Conservation (phyloP, 2,797 vertebrate species). For the Setipinna tenuifilis region DNA sequence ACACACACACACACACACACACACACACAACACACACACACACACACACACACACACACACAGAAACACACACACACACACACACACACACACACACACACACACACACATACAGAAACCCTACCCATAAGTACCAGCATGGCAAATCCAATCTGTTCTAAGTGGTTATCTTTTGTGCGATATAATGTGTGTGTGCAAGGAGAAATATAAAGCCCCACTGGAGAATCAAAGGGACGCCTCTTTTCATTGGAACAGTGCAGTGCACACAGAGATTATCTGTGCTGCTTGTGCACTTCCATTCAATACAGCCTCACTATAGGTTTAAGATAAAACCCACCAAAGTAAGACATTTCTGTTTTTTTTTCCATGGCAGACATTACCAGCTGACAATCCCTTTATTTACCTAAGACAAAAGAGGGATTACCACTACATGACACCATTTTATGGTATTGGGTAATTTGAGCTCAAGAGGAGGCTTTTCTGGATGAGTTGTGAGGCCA, state of each 20-base stretch:
- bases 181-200: slow-evolving; percentile 34
- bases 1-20: neutral
- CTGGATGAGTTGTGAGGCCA: neutral
- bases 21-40: neutral
- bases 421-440: slow-evolving; percentile 34
- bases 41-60: no score
- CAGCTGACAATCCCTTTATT: slow-evolving; percentile 45
- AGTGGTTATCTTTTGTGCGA: slow-evolving; percentile 31
- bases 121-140: slow-evolving; percentile 22
- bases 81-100: neutral
- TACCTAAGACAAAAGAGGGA: slow-evolving; percentile 42
- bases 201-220: slow-evolving; percentile 27
- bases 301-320: slow-evolving; percentile 32
- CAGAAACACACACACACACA: neutral
- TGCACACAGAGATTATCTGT: slow-evolving; percentile 29
- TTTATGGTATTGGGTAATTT: slow-evolving; percentile 33
- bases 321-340: slow-evolving; percentile 40
- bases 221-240: slow-evolving; percentile 38
- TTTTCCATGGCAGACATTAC: slow-evolving; percentile 38
- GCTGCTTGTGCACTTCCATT: slow-evolving; percentile 25
- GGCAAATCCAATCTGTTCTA: slow-evolving; percentile 33
- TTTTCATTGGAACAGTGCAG: slow-evolving; percentile 37
- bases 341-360: slow-evolving; percentile 37
- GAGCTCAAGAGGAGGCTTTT: neutral
- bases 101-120: neutral